Base-by-base conservation (phyloP, 2,888 invertebrate genomes). In the Hydrotaea cyrtoneurina region DNA sequence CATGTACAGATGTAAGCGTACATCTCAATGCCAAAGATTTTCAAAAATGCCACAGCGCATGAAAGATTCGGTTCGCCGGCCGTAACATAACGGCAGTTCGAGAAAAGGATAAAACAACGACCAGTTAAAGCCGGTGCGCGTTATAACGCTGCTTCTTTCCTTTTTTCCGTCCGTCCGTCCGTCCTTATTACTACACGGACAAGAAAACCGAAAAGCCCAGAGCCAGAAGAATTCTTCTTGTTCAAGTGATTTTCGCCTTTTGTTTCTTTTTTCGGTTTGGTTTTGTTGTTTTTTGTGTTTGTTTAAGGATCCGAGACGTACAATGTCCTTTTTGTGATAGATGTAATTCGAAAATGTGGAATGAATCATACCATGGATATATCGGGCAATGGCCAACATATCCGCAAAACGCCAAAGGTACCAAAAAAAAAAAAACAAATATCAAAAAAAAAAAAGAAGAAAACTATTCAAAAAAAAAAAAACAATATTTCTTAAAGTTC, bases 311-410 rank as follows among this genome's bases (percentile, higher is more conserved):
- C 43, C 36, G 43, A 66, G 43, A 62, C 62, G 62, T 59, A 64
- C 17, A 64, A 64, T 64, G 64, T 39, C 66, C 66, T 66, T 19
- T 43, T 66, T 66, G 66, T 66, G 66, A 66, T 66, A 66, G 66
- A 66, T 66, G 66, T 66, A n/a, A 66, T 23, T 66, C 66, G 66
- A 66, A 66, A 66, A 66, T 66, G 66, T 66, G 66, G 66, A 66
- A 66, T 66, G 66, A 66, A 66, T 66, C 66, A 66, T 66, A 66
- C 66, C 66, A 66, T 66, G 66, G 66, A 66, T 66, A 66, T 66
- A 66, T 66, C 17, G 66, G 66, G 66, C 66, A 66, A 19, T 66
- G 66, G 66, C 66, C 66, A 66, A 39, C 66, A 66, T 66, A 66
- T 66, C 36, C 66, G 11, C 66, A 66, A 43, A 66, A 66, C 21